A percentile compares a stretch with the other conserved stretches of the same genome.
These are phyloP conservation scores for Polylopha cassiicola DNA, from an alignment of 2,888 invertebrate species.

Conservation along the genomic window DNA sequence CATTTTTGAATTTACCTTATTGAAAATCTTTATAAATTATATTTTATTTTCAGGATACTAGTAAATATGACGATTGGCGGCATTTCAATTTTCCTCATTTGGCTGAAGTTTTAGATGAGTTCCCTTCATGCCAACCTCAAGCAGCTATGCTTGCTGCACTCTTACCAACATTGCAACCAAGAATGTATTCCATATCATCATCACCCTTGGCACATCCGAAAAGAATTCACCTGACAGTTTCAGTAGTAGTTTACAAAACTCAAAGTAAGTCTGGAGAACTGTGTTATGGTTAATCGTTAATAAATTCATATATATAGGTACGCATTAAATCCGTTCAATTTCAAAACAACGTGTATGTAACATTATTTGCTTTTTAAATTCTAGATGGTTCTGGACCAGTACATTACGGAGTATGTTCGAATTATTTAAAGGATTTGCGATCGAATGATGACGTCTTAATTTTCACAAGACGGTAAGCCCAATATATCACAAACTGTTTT, in stretches of 20 bases:
- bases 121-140: slow-evolving; percentile 89
- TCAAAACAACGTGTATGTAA: neutral
- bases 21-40: neutral
- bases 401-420: slow-evolving; percentile 95
- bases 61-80: slow-evolving; percentile 95
- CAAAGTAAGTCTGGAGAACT: slow-evolving; percentile 76
- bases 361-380: slow-evolving; percentile 20
- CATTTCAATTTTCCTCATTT: slow-evolving; percentile 90
- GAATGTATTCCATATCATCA: slow-evolving; percentile 96
- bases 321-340: neutral
- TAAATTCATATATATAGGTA: neutral
- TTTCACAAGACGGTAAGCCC: slow-evolving; percentile 85
- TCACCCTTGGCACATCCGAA: slow-evolving; percentile 84
- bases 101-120: slow-evolving; percentile 90
- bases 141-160: slow-evolving; percentile 89
- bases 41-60: slow-evolving; percentile 81
- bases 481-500: neutral
- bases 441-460: slow-evolving; percentile 82
- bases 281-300: neutral
- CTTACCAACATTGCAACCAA: slow-evolving; percentile 89
- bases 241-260: slow-evolving; percentile 90
- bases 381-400: slow-evolving; percentile 86
- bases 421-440: slow-evolving; percentile 85
- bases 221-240: slow-evolving; percentile 92
- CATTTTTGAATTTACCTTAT: neutral